Evolutionary conservation across 2,888 invertebrate species (phyloP), one percentile per base, ranked within the genome.

Genomic region (Salticus scenicus): DNA sequence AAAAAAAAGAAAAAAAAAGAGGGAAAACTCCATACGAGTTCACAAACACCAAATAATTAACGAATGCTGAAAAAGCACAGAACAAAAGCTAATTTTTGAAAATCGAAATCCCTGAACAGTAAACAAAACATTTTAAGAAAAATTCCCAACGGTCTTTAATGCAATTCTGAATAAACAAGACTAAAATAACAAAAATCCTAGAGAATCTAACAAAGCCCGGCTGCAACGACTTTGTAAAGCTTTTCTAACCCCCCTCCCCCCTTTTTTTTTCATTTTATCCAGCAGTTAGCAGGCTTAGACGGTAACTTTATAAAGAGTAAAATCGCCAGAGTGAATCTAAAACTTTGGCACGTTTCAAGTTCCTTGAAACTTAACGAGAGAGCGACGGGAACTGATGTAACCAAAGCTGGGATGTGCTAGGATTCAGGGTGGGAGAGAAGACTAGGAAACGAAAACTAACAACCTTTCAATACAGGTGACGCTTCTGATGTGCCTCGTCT

Each of bases 381-480:
- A 72, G 76, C 76, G 70, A 82, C 63, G 75, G 47, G 71, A 12
- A 33, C 47, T 76, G 83, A 84, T 84, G 83, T 84, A 84, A 77
- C 83, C 73, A 73, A 78, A 83, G 83, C 83, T 72, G 33, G 67
- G 72, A 12, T 47, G 41, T 27, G 63, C 27, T 20, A 42, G 33
- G 37, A 14, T 4, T n/a, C 4, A 37, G 27, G 33, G 63, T n/a
- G 63, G 31, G 20, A 30, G 64, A 12, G 14, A 31, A 30, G 64
- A 30, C 31, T 30, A 14, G 81, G 69, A 69, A 69, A 41, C 69
- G 70, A 76, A 72, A 41, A 72, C 77, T 77, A 84, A 84, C 83
- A 84, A 78, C 83, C 77, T 84, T 84, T 84, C 83, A 77, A 84
- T 84, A 84, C 77, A 84, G 83, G 83, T 84, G 83, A 77, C 77